Conservation (phyloP, 1,140 invertebrate species). For the Brachionus sp. region DNA sequence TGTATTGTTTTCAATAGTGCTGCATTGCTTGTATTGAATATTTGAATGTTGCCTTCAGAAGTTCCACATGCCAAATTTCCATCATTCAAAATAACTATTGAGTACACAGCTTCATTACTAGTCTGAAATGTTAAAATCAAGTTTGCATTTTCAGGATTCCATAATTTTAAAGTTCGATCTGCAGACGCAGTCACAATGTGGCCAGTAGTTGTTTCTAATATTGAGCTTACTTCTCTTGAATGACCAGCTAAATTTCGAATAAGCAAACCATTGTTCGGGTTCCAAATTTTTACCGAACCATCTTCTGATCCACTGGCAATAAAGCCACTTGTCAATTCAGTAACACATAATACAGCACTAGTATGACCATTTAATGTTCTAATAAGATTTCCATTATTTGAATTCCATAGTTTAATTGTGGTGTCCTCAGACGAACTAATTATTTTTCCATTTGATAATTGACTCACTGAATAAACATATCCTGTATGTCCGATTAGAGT, state of each 20-base stretch:
- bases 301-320: slow-evolving; percentile 95
- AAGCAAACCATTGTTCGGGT: slow-evolving; percentile 54
- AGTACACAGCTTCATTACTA: slow-evolving; percentile 54
- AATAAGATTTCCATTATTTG: slow-evolving; percentile 88
- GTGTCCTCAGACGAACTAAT: slow-evolving; percentile 99
- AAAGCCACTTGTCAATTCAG: slow-evolving; percentile 76
- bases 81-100: slow-evolving; percentile 62
- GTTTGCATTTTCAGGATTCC: slow-evolving; percentile 64
- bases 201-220: slow-evolving; percentile 61
- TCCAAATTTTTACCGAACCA: slow-evolving; percentile 96
- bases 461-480: slow-evolving; percentile 83
- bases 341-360: neutral
- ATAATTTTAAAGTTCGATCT: slow-evolving; percentile 64
- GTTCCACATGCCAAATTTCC: slow-evolving; percentile 48
- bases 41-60: neutral
- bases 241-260: neutral
- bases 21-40: neutral
- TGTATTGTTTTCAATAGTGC: neutral
- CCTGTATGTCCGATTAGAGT: slow-evolving; percentile 49
- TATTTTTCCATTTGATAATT: slow-evolving; percentile 70
- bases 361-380: neutral
- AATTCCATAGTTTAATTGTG: slow-evolving; percentile 98
- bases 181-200: slow-evolving; percentile 61
- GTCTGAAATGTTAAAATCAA: slow-evolving; percentile 61
- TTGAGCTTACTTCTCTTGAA: slow-evolving; percentile 51